phyloP scores from a whole-genome alignment of 2,888 invertebrate species.

The Hymenopus coronatus region DNA sequence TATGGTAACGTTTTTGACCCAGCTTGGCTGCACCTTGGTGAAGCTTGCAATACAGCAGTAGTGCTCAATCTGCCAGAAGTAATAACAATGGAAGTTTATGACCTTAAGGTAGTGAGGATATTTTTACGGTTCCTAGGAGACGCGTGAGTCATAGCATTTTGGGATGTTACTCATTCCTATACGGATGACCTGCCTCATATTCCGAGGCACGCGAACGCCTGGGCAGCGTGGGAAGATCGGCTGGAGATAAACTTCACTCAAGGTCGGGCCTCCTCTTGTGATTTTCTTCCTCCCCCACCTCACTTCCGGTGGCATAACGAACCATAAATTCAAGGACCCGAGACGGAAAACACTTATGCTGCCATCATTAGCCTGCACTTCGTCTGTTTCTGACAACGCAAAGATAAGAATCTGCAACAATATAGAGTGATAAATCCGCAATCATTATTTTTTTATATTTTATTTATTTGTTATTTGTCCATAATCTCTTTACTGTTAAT shows the following conservation, averaged over 20 bases:
- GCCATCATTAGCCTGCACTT: background rate
- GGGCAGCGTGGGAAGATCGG: conserved; percentile 2
- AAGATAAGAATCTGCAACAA: too few species aligned
- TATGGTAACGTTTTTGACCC: too few species aligned
- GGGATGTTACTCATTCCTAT: background rate
- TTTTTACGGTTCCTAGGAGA: background rate
- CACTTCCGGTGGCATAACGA: background rate
- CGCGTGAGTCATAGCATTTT: background rate
- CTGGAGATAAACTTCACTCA: background rate
- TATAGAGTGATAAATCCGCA: too few species aligned
- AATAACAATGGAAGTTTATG: background rate
- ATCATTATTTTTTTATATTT: too few species aligned
- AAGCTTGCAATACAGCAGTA: background rate
- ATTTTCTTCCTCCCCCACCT: background rate
- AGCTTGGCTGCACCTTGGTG: too few species aligned
- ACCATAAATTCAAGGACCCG: background rate
- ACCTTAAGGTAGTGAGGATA: background rate
- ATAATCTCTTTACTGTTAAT: too few species aligned
- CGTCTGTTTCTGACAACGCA: background rate
- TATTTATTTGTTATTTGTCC: too few species aligned
- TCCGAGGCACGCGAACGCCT: conserved; percentile 1
- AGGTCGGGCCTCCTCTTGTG: background rate
- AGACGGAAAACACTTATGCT: background rate
- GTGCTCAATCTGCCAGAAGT: background rate
- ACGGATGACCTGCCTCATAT: background rate